Percentiles rank a stretch among this genome's conserved stretches.
Evolutionary conservation across 2,888 invertebrate species (phyloP).

Genomic region (Chorisops tibialis): DNA sequence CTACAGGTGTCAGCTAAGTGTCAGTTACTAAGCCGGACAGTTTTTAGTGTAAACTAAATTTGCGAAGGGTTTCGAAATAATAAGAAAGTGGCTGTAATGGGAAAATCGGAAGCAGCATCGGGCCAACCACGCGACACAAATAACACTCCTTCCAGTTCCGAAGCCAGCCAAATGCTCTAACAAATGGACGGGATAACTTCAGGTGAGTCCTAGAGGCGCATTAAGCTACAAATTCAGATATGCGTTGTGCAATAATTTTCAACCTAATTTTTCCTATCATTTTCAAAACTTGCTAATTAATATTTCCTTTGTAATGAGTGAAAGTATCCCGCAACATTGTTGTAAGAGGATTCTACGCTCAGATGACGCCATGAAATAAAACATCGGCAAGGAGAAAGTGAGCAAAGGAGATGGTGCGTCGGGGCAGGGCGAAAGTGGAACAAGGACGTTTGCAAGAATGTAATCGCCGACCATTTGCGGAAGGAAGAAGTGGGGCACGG

Average conservation of each 20-base stretch:
- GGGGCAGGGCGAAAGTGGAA: neutral
- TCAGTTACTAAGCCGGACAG: neutral
- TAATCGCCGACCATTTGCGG: neutral
- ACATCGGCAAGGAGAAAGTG: conserved; percentile 11
- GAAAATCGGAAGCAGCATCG: conserved; percentile 12
- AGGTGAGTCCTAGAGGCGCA: conserved; percentile 50
- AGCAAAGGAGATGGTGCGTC: neutral
- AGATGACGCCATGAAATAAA: neutral
- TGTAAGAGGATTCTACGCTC: conserved; percentile 1
- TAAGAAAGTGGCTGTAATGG: conserved; percentile 16
- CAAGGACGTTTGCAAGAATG: neutral
- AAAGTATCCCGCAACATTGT: conserved; percentile 18
- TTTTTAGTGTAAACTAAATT: neutral
- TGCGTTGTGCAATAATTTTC: no score
- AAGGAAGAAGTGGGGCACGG: conserved; percentile 1
- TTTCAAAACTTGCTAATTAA: no score
- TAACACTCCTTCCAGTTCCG: conserved; percentile 42
- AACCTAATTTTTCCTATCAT: no score
- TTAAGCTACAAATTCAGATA: no score
- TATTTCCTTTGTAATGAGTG: conserved; percentile 5
- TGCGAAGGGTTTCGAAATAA: conserved; percentile 3
- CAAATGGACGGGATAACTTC: conserved; percentile 83
- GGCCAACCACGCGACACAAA: conserved; percentile 2
- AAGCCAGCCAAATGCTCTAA: conserved; percentile 75
- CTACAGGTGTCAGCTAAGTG: conserved; percentile 27